Conservation (phyloP, 2,797 vertebrate species). For the Vireo griseus region DNA sequence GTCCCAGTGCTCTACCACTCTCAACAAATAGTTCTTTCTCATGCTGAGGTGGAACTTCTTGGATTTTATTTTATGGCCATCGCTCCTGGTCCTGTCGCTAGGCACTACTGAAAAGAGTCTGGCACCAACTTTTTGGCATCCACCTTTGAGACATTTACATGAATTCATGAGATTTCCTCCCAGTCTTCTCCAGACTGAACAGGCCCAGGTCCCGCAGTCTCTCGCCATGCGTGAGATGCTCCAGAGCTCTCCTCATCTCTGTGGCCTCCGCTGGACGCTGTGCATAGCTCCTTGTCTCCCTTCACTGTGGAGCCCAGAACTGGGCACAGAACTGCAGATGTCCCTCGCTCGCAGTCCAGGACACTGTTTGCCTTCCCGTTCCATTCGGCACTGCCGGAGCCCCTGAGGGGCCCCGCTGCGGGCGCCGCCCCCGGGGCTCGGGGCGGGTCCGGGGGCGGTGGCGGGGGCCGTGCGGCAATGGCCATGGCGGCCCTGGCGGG, state of each 20-base stretch:
- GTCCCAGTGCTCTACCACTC: not conserved
- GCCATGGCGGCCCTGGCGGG: not conserved
- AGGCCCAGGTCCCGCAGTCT: not conserved
- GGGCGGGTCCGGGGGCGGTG: not conserved
- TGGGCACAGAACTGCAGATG: rapidly evolving
- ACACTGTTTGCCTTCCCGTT: rapidly evolving
- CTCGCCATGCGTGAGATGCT: not conserved
- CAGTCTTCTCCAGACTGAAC: not conserved
- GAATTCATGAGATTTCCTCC: not conserved
- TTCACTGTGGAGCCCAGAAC: not conserved
- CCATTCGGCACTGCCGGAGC: not conserved
- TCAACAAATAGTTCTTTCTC: not conserved
- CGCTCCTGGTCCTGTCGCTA: not conserved
- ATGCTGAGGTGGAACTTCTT: not conserved
- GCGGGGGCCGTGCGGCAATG: not conserved
- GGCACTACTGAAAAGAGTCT: not conserved
- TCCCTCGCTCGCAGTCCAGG: not conserved
- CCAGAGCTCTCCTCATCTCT: not conserved
- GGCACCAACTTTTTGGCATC: not conserved
- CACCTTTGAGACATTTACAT: not conserved
- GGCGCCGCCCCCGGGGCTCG: not conserved
- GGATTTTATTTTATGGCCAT: not conserved
- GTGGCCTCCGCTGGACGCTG: not conserved
- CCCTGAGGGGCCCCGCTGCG: not conserved
- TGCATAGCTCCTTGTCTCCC: not conserved